Base-by-base conservation (phyloP, 2,888 invertebrate genomes). In the Synergus japonicus region DNA sequence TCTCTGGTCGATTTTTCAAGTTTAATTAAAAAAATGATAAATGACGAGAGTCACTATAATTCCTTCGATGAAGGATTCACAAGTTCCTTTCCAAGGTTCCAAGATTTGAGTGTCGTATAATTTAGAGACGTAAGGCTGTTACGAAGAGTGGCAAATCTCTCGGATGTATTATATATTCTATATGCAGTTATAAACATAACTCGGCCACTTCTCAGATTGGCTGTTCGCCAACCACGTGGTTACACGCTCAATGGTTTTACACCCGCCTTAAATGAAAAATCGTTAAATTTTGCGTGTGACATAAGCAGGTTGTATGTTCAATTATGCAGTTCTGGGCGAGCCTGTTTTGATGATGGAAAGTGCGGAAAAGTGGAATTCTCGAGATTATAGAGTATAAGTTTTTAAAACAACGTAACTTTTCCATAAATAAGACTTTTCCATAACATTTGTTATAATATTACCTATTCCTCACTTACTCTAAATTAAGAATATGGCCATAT, bases 201-300 rank as follows among this genome's bases (percentile, higher is more conserved):
- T 87, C 84, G 65, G 76, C 73, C 54, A 44, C 44, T 12, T 77
- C 46, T 54, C 44, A 76, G 66, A 63, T 76, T 89, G 90, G 89
- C 87, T 58, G n/a, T 15, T 15, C 78, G 89, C 90, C 89, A 90
- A 88, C 88, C 90, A 90, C 89, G 90, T 90, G 90, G 87, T 83
- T 83, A 73, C 83, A 83, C 80, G 85, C 85, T 88, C 83, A 87
- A 87, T 87, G 88, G 84, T 76, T 73, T 67, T 69, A 37, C 79
- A n/a, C 54, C 76, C 79, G 77, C 65, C 37, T 13, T 37, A 29
- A 18, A 46, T 65, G 49, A 80, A 83, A 83, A 78, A 84, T 78
- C 63, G 54, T 66, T 46, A 69, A 69, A 46, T 69, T 46, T 69
- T 69, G 67, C 67, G 29, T 69, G 29, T 22, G 67, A 67, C 67